Percentiles rank a stretch among this genome's conserved stretches.
These are phyloP conservation scores for Galendromus occidentalis DNA, from an alignment of 1,140 invertebrate genomes.

Conservation along the genomic window DNA sequence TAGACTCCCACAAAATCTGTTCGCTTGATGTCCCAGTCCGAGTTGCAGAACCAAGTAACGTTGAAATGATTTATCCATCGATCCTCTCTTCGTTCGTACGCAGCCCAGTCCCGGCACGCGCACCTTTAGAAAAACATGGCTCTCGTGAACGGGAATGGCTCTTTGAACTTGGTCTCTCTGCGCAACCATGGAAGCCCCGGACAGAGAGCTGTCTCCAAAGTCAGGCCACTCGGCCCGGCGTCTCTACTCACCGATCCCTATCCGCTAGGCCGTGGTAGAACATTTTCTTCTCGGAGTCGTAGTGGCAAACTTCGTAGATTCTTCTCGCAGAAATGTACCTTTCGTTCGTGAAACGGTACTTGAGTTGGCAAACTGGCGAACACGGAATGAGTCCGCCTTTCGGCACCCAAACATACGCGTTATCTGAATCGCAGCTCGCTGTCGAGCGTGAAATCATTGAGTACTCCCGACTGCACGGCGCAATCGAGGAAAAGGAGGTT, in stretches of 20 bases:
- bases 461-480: background rate
- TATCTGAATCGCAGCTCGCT: background rate
- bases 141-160: too few relatives aligned
- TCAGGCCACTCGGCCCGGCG: too few relatives aligned
- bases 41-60: conserved; percentile 10
- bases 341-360: background rate
- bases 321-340: background rate
- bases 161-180: too few relatives aligned
- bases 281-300: background rate
- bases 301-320: background rate
- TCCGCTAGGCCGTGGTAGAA: background rate
- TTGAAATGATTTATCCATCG: conserved; percentile 7
- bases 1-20: conserved; percentile 2
- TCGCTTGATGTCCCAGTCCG: background rate
- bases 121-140: background rate
- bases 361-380: background rate
- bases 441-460: background rate
- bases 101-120: conserved; percentile 4
- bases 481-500: background rate
- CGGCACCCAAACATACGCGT: background rate
- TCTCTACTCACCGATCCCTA: background rate
- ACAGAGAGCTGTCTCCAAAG: too few relatives aligned
- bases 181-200: too few relatives aligned
- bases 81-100: background rate
- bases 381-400: background rate